Conservation (phyloP, 2,888 invertebrate genomes). For the Galerucella nymphaeae region DNA sequence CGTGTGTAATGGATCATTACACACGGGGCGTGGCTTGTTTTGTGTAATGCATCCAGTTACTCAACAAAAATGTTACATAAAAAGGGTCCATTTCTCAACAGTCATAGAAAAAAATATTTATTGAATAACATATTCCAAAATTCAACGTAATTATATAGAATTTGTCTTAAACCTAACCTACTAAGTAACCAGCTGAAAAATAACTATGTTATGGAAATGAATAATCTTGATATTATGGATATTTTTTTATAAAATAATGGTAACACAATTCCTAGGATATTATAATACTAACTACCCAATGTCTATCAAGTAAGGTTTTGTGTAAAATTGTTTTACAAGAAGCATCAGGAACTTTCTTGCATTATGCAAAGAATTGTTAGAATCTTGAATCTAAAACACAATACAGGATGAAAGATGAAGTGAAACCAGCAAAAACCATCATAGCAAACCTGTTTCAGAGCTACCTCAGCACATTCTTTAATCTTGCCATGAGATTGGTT, state of each 20-base stretch:
- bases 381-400: slow-evolving; percentile 65
- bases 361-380: slow-evolving; percentile 69
- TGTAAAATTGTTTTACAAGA: slow-evolving; percentile 68
- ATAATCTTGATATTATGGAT: not conserved
- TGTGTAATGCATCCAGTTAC: too few relatives aligned
- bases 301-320: slow-evolving; percentile 59
- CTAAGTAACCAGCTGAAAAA: slow-evolving; percentile 6
- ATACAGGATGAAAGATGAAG: not conserved
- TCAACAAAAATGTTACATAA: too few relatives aligned
- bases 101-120: slow-evolving; percentile 11
- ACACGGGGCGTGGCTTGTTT: too few relatives aligned
- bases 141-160: not conserved
- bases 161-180: not conserved
- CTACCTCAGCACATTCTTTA: slow-evolving; percentile 61
- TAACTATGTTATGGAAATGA: not conserved
- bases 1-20: too few relatives aligned
- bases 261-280: not conserved
- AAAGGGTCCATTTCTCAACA: too few relatives aligned
- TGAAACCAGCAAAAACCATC: too few relatives aligned
- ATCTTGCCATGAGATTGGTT: slow-evolving; percentile 63
- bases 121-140: not conserved
- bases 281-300: slow-evolving; percentile 29
- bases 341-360: slow-evolving; percentile 64
- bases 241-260: slow-evolving; percentile 8
- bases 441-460: slow-evolving; percentile 58